Evolutionary conservation across 1,140 invertebrate species (phyloP).

Genomic region (Eurytemora carolleeae): DNA sequence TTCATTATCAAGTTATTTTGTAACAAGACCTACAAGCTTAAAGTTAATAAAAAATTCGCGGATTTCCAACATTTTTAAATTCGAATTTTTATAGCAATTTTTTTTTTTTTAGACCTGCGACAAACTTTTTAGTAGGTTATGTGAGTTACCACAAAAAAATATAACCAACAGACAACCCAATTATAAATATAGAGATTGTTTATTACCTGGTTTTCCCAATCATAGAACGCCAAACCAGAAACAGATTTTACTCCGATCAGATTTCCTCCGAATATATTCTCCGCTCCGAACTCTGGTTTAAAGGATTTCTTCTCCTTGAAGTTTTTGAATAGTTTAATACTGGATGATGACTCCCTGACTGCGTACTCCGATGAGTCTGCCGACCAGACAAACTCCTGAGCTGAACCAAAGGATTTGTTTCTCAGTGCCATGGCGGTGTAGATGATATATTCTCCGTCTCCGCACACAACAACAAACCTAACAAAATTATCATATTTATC

Average conservation of each 20-base stretch:
- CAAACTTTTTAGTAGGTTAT: too few relatives aligned
- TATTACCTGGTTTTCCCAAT: conserved; percentile 66
- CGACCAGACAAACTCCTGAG: conserved; percentile 98
- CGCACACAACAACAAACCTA: conserved; percentile 91
- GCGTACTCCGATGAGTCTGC: conserved; percentile 83
- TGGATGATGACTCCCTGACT: conserved; percentile 70
- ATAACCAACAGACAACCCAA: too few relatives aligned
- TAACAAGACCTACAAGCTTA: too few relatives aligned
- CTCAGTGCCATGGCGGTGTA: conserved; percentile 97
- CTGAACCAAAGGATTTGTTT: conserved; percentile 95
- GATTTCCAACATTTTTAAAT: too few relatives aligned
- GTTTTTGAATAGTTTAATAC: conserved; percentile 89
- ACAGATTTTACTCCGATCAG: conserved; percentile 83
- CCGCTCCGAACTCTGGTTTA: conserved; percentile 70
- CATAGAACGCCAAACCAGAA: conserved; percentile 81
- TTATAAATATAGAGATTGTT: too few relatives aligned
- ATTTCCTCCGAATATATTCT: conserved; percentile 84
- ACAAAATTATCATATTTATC: too few relatives aligned
- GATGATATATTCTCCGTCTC: conserved; percentile 98
- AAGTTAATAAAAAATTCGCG: too few relatives aligned
- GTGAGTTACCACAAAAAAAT: too few relatives aligned
- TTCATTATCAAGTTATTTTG: too few relatives aligned
- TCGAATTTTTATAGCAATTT: too few relatives aligned
- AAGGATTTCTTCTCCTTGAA: conserved; percentile 92
- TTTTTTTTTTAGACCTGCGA: too few relatives aligned